A percentile compares a stretch with the other conserved stretches of the same genome.
Evolutionary conservation across 1,140 invertebrate species (phyloP).

Genomic region (Tetramorium alpestre): DNA sequence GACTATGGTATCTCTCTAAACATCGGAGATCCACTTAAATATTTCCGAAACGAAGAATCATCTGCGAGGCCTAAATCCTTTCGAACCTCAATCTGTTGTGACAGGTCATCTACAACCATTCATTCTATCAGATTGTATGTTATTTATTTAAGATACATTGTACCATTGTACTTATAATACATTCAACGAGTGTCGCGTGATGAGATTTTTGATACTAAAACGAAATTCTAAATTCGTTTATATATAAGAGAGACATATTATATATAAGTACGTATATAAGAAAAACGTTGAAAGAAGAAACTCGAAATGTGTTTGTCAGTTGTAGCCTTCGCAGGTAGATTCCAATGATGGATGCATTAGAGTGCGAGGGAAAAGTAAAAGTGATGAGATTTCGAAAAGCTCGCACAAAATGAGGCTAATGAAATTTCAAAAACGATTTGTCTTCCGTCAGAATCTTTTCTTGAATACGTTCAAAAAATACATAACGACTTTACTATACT

Average conservation of each 20-base stretch:
- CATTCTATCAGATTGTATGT: slow-evolving; percentile 72
- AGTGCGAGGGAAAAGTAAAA: neutral
- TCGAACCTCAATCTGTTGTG: slow-evolving; percentile 74
- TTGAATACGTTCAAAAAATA: neutral
- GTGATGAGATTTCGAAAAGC: slow-evolving; percentile 23
- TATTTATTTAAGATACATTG: slow-evolving; percentile 76
- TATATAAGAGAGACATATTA: neutral
- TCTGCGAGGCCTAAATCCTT: slow-evolving; percentile 64
- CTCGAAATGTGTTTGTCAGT: slow-evolving; percentile 37
- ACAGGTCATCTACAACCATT: slow-evolving; percentile 76
- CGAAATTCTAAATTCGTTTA: neutral
- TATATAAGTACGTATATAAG: neutral
- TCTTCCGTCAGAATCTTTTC: neutral
- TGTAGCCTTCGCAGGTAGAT: slow-evolving; percentile 22
- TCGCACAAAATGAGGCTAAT: slow-evolving; percentile 7
- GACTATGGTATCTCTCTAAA: slow-evolving; percentile 78
- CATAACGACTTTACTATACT: neutral
- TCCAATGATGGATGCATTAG: neutral
- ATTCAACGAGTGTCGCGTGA: slow-evolving; percentile 37
- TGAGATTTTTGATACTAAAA: slow-evolving; percentile 29
- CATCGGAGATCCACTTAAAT: slow-evolving; percentile 82
- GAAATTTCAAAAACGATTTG: slow-evolving; percentile 23
- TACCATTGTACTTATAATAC: slow-evolving; percentile 65
- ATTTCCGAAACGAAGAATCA: slow-evolving; percentile 78
- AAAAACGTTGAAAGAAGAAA: neutral